A percentile compares a stretch with the other conserved stretches of the same genome.
Evolutionary conservation across 2,888 invertebrate species (phyloP).

Genomic region (Hedychridium roseum): DNA sequence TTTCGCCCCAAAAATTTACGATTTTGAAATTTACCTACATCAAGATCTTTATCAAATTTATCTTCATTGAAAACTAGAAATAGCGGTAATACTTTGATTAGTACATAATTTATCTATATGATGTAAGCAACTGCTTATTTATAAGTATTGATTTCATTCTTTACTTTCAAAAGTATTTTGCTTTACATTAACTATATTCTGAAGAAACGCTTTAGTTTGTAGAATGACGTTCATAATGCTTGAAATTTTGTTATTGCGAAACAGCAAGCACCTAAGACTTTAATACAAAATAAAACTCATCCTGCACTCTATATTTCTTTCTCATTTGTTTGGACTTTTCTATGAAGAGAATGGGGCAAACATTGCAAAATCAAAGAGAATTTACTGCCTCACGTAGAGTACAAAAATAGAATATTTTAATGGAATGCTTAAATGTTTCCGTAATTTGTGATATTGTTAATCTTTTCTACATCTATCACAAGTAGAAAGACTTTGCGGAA

Average conservation of each 20-base stretch:
- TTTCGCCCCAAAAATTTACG: slow-evolving; percentile 24
- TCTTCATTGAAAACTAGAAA: slow-evolving; percentile 19
- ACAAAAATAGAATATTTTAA: slow-evolving; percentile 14
- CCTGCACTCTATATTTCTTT: slow-evolving; percentile 11
- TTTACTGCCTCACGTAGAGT: slow-evolving; percentile 12
- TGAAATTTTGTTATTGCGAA: slow-evolving; percentile 29
- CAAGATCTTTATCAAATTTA: slow-evolving; percentile 19
- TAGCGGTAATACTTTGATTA: slow-evolving; percentile 41
- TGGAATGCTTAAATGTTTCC: slow-evolving; percentile 30
- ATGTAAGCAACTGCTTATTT: slow-evolving; percentile 25
- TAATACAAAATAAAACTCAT: slow-evolving; percentile 31
- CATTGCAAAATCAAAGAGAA: slow-evolving; percentile 11
- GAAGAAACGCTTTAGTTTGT: slow-evolving; percentile 15
- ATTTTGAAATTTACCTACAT: slow-evolving; percentile 20
- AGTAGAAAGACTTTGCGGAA: not conserved
- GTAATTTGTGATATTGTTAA: not conserved
- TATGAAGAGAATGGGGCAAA: no score
- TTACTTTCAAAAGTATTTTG: slow-evolving; percentile 18
- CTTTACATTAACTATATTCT: slow-evolving; percentile 7
- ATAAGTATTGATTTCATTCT: slow-evolving; percentile 7
- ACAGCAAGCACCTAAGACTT: slow-evolving; percentile 33
- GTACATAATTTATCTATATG: slow-evolving; percentile 31
- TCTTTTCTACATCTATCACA: not conserved
- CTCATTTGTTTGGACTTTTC: slow-evolving; percentile 7
- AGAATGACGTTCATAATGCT: slow-evolving; percentile 26